Base-by-base conservation (phyloP, 2,888 invertebrate species). In the Lasioglossum leucozonium region DNA sequence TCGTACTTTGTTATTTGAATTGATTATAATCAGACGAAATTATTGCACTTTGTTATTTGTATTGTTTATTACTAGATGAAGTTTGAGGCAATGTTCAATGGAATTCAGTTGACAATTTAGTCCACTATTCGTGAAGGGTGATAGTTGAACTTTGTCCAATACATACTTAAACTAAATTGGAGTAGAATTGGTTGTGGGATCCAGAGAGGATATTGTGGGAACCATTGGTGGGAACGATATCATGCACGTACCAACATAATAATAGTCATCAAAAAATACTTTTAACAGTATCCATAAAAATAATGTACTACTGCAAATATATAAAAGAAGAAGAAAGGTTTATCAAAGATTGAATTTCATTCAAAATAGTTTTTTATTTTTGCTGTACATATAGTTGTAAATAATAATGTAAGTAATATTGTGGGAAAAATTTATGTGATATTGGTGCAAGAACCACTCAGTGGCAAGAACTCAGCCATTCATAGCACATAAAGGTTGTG, bases 121-220 rank as follows among this genome's bases (percentile, higher is more conserved):
- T 26, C 40, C 37, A 72, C 73, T 44, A 71, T 73, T 79, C 40
- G 47, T 44, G 72, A 77, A 80, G 75, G 30, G 42, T 77, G 74
- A 81, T 74, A 58, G 74, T 77, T 85, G 79, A 77, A 85, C 80
- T 77, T 47, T 65, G 85, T 85, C 51, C 85, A 85, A 85, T 85
- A 80, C 74, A 85, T 85, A 80, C 74, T 80, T 85, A 79, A 84
- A 79, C 67, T 85, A 84, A 84, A 85, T 85, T 85, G 69, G 16
- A 77, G 78, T 65, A n/a, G 74, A 84, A 84, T 77, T 84, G 71
- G 74, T 47, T 71, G 37, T 83, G 69, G n/a, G n/a, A n/a, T n/a
- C n/a, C n/a, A n/a, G n/a, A n/a, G n/a, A n/a, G n/a, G n/a, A n/a
- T n/a, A n/a, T n/a, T n/a, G n/a, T n/a, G n/a, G n/a, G n/a, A n/a